phyloP scores from a whole-genome alignment of 2,888 invertebrate species.

The Boloria selene region DNA sequence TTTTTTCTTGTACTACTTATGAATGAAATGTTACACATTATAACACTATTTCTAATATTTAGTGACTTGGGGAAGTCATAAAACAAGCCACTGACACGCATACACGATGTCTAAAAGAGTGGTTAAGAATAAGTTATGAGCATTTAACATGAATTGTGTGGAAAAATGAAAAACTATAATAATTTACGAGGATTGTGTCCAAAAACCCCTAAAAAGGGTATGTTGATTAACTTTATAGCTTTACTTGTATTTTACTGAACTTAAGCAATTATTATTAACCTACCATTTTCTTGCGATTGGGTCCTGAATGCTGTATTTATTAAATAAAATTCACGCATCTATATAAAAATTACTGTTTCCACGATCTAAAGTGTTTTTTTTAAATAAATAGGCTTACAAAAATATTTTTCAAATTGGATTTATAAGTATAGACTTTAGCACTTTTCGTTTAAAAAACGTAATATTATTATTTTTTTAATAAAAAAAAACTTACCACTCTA shows the following conservation, averaged over 20 bases:
- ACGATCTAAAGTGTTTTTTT: too few relatives aligned
- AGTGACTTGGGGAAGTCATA: constrained; percentile 25
- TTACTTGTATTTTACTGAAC: neutral
- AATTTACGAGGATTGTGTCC: neutral
- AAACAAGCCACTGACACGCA: constrained; percentile 35
- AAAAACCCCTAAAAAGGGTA: neutral
- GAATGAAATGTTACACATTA: constrained; percentile 29
- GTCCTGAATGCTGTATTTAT: too few relatives aligned
- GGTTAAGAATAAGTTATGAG: constrained; percentile 36
- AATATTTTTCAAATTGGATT: too few relatives aligned
- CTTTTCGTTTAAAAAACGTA: too few relatives aligned
- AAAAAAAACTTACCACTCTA: too few relatives aligned
- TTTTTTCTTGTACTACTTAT: constrained; percentile 2
- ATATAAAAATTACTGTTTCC: too few relatives aligned
- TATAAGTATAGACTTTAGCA: too few relatives aligned
- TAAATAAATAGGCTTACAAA: too few relatives aligned
- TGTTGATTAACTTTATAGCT: constrained; percentile 4
- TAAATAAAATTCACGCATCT: too few relatives aligned
- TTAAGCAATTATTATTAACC: too few relatives aligned
- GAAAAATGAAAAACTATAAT: constrained; percentile 14
- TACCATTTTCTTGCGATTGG: too few relatives aligned
- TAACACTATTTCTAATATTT: constrained; percentile 32
- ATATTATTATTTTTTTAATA: too few relatives aligned
- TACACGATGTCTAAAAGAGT: constrained; percentile 35
- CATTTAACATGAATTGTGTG: constrained; percentile 34